Percentiles rank a stretch among this genome's conserved stretches.
Evolutionary conservation across 2,113 vertebrate genomes (phyloP).

Genomic region (Osmerus eperlanus): DNA sequence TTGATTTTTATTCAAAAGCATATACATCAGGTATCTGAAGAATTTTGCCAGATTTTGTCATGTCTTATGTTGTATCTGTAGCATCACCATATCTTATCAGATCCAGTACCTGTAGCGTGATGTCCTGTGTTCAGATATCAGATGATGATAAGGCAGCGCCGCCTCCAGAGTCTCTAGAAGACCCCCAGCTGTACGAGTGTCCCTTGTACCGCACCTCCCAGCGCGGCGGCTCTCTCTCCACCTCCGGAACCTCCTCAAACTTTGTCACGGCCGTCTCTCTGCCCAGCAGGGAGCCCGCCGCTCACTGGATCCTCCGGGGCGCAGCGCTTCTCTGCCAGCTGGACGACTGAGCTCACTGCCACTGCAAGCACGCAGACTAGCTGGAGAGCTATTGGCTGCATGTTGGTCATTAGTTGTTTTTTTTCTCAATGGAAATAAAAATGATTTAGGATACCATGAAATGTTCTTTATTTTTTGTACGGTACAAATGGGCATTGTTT

Average conservation of each 20-base stretch:
- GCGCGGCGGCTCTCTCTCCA: background rate
- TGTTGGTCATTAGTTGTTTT: background rate
- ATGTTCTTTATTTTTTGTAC: no score
- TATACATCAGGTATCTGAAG: background rate
- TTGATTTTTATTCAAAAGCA: background rate
- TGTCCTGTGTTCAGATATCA: background rate
- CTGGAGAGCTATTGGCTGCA: background rate
- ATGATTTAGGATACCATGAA: no score
- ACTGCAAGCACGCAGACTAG: background rate
- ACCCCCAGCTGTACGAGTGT: background rate
- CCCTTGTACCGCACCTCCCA: conserved; percentile 11
- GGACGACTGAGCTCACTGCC: background rate
- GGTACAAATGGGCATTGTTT: no score
- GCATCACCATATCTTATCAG: no score
- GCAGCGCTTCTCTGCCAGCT: conserved; percentile 12
- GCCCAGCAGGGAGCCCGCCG: background rate
- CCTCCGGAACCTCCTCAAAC: conserved; percentile 2
- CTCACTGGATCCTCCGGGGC: conserved; percentile 14
- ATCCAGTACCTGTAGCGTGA: no score
- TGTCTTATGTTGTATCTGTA: no score
- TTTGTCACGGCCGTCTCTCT: conserved; percentile 14
- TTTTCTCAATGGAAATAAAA: background rate
- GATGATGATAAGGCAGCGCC: background rate
- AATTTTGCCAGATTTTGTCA: no score
- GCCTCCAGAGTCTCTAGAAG: background rate